Base-by-base conservation (phyloP, 1,140 invertebrate species). In the Drosophila lacertosa region DNA sequence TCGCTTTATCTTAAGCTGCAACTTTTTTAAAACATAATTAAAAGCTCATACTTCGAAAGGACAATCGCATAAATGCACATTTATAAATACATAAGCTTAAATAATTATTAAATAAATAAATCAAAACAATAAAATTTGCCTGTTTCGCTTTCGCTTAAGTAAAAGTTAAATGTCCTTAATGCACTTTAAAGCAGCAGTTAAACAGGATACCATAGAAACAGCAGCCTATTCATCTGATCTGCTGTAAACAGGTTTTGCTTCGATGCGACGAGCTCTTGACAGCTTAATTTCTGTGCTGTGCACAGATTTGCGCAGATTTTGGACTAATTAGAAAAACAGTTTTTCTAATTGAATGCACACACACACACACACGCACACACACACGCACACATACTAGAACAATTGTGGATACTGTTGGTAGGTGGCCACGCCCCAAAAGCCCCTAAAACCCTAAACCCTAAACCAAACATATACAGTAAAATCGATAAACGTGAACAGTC, bases 301-400 rank as follows among this genome's bases (percentile, higher is more conserved):
- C 15, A 35, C 26, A 44, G 35, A 1, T 33, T 44, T 24, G 18
- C 40, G 44, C 2, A 18, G 10, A 66, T 66, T 11, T 69, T 55
- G n/a, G 59, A 48, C 66, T 80, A 80, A 80, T 80, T 80, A 80
- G 66, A 72, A 80, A 75, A 71, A 63, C 71, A 71, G 66, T 64
- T 80, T 59, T 72, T 80, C 51, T 72, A 80, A 75, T 79, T 71
- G 65, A 66, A 66, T 66, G 65, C 39, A 37, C 48, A 39, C 24
- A 32, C 15, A 15, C 33, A 48, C 32, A 60, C 45, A 18, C 16
- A 39, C 18, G 55, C 20, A 24, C 10, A 18, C 10, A 42, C 22
- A 11, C 29, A 42, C 24, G 47, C 42, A 24, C 11, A 10, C 10
- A 51, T 4, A 18, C 26, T n/a, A n/a, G n/a, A n/a, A 67, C 26